Base-by-base conservation (phyloP, 23 tunicate genomes). In the Phallusia fumigata region DNA sequence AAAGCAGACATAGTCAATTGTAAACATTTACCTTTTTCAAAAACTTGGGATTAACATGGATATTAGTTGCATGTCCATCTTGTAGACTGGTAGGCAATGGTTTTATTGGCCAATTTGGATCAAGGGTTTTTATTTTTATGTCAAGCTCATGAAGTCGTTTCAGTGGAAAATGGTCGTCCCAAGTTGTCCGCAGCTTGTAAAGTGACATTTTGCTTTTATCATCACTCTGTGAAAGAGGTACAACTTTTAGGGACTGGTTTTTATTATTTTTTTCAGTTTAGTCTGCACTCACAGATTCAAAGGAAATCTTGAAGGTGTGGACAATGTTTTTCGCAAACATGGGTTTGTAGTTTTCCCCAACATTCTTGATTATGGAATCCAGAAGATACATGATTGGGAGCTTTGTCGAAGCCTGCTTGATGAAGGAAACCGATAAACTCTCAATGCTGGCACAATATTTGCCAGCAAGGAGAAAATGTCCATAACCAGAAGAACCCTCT, bases 311-410 rank as follows among this genome's bases (percentile, higher is more conserved):
- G 79, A 96, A 96, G 21, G 77, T 87, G 30, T 77, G 79, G 50
- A 82, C 91, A 35, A 96, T 47, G 44, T 91, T 88, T 72, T 88
- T 75, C 47, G 92, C 88, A 85, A 96, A 96, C 31, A 91, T 81
- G 1, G 95, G 86, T 31, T 76, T 85, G 93, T 91, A 96, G 83
- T 91, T 91, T 44, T 82, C 96, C 30, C 96, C 93, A 52, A 96
- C 99, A 72, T 96, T 96, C 83, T 96, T 96, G 32, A 91, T 78
- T 30, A 96, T 96, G 47, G 99, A 96, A 78, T 96, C 99, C 82
- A 87, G 80, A 8, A 96, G 88, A 76, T 96, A 96, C 73, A 96
- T 74, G 24, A 96, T 80, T 33, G 89, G 95, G 13, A 96, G 93
- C 76, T 88, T 88, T 12, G 6, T 52, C 18, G 84, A 18, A 22